Evolutionary conservation across 2,888 invertebrate genomes (phyloP).

Genomic region (Lasioglossum oenotherae): DNA sequence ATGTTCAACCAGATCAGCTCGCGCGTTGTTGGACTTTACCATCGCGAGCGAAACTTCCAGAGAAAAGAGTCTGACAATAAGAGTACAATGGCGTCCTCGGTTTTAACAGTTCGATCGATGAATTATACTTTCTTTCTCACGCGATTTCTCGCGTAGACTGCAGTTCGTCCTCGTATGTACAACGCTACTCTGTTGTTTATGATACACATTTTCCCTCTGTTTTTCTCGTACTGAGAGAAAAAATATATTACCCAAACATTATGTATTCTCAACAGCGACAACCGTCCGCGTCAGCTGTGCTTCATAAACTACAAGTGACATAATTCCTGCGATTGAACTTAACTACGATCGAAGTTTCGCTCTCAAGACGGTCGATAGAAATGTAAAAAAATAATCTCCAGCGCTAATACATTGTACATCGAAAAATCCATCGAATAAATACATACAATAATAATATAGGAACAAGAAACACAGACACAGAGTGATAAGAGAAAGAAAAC

Average conservation of each 20-base stretch:
- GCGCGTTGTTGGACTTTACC: not conserved
- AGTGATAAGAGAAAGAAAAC: not conserved
- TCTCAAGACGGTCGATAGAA: slow-evolving; percentile 5
- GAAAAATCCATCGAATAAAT: slow-evolving; percentile 3
- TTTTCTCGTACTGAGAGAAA: slow-evolving; percentile 63
- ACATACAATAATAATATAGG: slow-evolving; percentile 39
- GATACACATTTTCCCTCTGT: slow-evolving; percentile 33
- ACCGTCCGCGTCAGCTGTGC: not conserved
- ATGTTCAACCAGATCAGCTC: not conserved
- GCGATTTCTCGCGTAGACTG: slow-evolving; percentile 58
- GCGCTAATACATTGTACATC: slow-evolving; percentile 7
- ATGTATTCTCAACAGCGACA: not conserved
- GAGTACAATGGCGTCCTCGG: slow-evolving; percentile 18
- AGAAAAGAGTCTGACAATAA: slow-evolving; percentile 43
- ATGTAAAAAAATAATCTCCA: slow-evolving; percentile 50
- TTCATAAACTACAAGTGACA: not conserved
- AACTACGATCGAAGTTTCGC: slow-evolving; percentile 2
- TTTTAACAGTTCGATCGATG: slow-evolving; percentile 58
- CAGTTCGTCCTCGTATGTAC: slow-evolving; percentile 55
- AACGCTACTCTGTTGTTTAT: slow-evolving; percentile 51
- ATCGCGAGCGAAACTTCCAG: not conserved
- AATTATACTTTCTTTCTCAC: slow-evolving; percentile 71
- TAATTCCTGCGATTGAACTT: not conserved
- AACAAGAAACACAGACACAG: slow-evolving; percentile 24
- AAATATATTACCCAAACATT: slow-evolving; percentile 1